Conservation (phyloP, 2,797 vertebrate species). For the Enteromius radiatus region DNA sequence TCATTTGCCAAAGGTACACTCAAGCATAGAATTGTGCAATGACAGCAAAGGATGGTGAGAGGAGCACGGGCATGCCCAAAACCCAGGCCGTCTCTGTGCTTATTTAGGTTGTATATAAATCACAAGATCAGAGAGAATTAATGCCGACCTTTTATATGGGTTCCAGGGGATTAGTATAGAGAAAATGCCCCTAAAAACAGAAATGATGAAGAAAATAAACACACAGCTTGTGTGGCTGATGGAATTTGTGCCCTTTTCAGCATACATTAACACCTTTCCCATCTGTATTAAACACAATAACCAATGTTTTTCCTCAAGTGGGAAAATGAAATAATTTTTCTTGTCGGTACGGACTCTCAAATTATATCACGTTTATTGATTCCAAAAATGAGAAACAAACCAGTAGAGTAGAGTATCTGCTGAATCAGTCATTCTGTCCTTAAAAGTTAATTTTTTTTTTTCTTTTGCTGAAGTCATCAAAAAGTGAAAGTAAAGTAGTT, state of each 20-base stretch:
- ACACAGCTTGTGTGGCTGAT: background rate
- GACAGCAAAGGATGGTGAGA: background rate
- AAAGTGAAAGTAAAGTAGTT: slow-evolving; percentile 46
- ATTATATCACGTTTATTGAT: slow-evolving; percentile 58
- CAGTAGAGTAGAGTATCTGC: slow-evolving; percentile 37
- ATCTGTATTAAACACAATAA: slow-evolving; percentile 40
- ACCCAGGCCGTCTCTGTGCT: background rate
- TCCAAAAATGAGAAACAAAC: slow-evolving; percentile 62
- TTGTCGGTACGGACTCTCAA: slow-evolving; percentile 37
- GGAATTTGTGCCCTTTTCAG: background rate
- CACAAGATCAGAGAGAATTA: background rate
- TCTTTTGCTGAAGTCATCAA: slow-evolving; percentile 50
- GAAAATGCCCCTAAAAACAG: slow-evolving; percentile 4
- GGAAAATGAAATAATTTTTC: slow-evolving; percentile 42
- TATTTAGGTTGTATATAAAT: slow-evolving; percentile 13
- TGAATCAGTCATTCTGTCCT: slow-evolving; percentile 49
- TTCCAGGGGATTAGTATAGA: background rate
- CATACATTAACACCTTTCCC: slow-evolving; percentile 36
- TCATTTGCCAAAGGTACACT: slow-evolving; percentile 22
- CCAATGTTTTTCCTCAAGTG: slow-evolving; percentile 22
- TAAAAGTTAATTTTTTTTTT: slow-evolving; percentile 17
- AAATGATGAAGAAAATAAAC: background rate
- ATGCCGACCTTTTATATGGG: background rate
- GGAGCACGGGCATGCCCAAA: background rate
- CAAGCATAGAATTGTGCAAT: slow-evolving; percentile 1